Percentiles rank a stretch among this genome's conserved stretches.
Conservation (phyloP, 2,888 invertebrate species). For the Orthosia incerta region DNA sequence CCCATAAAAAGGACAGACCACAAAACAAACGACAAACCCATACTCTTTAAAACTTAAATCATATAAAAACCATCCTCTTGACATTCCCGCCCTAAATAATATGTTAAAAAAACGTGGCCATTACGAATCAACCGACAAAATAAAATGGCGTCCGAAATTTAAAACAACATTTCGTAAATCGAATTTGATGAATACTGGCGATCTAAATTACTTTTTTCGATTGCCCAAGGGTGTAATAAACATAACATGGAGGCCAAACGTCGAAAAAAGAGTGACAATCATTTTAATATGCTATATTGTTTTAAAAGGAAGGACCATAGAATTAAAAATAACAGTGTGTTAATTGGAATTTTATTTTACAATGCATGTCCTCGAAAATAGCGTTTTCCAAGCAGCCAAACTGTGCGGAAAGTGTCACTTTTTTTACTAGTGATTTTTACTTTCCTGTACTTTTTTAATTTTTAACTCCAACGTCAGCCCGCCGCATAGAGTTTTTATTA, state of each 20-base stretch:
- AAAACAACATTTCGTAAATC: constrained; percentile 58
- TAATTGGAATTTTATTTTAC: no score
- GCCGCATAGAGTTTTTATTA: no score
- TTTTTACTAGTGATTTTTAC: no score
- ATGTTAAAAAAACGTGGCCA: constrained; percentile 12
- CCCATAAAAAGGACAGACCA: background rate
- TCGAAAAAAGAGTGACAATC: constrained; percentile 25
- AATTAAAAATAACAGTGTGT: constrained; percentile 17
- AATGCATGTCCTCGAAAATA: no score
- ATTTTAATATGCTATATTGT: constrained; percentile 40
- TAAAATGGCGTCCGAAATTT: constrained; percentile 38
- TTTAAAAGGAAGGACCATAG: background rate
- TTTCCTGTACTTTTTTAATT: no score
- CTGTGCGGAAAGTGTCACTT: no score
- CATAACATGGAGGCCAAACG: constrained; percentile 30
- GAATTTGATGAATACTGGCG: constrained; percentile 42
- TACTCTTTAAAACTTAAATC: constrained; percentile 8
- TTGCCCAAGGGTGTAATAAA: constrained; percentile 27
- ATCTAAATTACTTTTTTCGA: constrained; percentile 49
- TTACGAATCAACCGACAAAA: constrained; percentile 18
- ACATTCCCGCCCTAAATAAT: background rate
- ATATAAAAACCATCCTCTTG: constrained; percentile 1
- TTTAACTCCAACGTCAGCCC: no score
- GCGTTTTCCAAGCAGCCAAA: no score
- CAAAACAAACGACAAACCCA: constrained; percentile 14